These are phyloP conservation scores for Calyptomena viridis DNA, from an alignment of 2,113 vertebrate species.

Conservation along the genomic window DNA sequence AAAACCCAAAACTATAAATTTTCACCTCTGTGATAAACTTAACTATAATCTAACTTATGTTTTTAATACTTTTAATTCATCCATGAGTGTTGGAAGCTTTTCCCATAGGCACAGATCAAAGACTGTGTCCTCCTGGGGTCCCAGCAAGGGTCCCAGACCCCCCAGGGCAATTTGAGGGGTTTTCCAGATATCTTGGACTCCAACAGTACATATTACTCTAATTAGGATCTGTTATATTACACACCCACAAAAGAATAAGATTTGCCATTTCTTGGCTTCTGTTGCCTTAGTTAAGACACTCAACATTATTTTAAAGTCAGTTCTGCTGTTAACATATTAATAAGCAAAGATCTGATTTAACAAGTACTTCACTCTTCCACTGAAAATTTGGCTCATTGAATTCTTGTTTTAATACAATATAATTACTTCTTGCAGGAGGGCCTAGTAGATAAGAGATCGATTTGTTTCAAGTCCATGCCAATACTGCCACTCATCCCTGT, in stretches of 20 bases:
- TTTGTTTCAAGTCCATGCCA: background rate
- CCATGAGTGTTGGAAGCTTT: no score
- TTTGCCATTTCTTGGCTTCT: background rate
- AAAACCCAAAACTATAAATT: no score
- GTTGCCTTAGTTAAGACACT: background rate
- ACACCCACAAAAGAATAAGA: background rate
- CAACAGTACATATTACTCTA: rapidly evolving
- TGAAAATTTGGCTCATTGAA: background rate
- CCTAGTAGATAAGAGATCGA: background rate
- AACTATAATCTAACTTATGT: no score
- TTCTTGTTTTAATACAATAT: background rate
- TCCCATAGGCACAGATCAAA: no score
- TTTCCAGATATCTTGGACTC: no score
- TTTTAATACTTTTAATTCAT: no score
- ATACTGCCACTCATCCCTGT: background rate
- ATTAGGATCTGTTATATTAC: background rate
- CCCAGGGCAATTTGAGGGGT: no score
- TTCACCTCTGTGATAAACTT: no score
- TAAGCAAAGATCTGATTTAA: background rate
- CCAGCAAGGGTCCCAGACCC: no score
- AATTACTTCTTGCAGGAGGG: background rate
- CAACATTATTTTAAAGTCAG: background rate
- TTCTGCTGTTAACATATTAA: background rate
- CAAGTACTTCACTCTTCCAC: background rate
- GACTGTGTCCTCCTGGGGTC: no score